Conservation (phyloP, 2,888 invertebrate species). For the Limnephilus lunatus region DNA sequence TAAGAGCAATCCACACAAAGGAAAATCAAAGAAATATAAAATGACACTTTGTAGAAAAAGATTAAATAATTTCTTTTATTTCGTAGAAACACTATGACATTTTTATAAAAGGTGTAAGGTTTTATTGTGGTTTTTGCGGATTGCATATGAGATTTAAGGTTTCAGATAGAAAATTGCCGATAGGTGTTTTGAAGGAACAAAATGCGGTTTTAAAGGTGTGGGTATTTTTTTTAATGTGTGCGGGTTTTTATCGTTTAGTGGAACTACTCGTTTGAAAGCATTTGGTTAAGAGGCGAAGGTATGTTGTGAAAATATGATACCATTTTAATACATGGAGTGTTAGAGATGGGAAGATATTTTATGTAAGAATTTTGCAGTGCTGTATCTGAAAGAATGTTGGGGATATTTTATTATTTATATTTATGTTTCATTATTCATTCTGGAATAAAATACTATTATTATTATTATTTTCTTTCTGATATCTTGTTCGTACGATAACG, state of each 20-base stretch:
- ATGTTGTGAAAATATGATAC: not conserved
- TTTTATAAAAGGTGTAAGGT: not conserved
- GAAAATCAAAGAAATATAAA: not conserved
- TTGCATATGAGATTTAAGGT: conserved; percentile 18
- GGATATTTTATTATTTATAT: not conserved
- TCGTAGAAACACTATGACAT: not conserved
- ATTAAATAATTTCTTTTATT: not conserved
- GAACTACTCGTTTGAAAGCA: not conserved
- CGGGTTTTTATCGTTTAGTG: not conserved
- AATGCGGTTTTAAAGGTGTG: not conserved
- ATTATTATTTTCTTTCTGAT: no score
- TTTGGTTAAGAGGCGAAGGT: not conserved
- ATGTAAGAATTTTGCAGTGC: not conserved
- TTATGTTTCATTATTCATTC: no score
- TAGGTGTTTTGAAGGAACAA: conserved; percentile 16
- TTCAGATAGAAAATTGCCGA: conserved; percentile 23
- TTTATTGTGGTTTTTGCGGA: not conserved
- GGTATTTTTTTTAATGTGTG: not conserved
- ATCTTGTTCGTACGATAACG: no score
- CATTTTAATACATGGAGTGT: not conserved
- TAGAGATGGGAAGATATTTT: not conserved
- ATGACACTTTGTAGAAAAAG: not conserved
- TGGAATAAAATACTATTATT: no score
- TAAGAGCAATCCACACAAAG: conserved; percentile 17
- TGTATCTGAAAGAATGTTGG: not conserved